Base-by-base conservation (phyloP, 2,113 vertebrate genomes). In the Puffinus mauretanicus region DNA sequence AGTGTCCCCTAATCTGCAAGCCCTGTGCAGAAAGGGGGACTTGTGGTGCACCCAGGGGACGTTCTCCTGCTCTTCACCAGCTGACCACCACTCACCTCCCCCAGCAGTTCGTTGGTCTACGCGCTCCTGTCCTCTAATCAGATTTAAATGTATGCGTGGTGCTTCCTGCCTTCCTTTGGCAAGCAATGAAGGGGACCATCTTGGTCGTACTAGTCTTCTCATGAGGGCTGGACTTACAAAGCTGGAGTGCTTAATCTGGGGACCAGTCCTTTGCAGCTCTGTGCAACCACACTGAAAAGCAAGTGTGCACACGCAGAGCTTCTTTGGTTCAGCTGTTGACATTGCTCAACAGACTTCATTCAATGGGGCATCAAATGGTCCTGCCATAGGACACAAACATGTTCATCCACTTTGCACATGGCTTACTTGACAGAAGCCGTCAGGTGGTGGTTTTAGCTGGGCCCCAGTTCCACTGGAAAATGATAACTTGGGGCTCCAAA, bases 341-440 rank as follows among this genome's bases (percentile, higher is more conserved):
- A 7, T 14, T 42, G 40, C 22, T n/a, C 40, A 54, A 34, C 55
- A 6, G 16, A 13, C 17, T 69, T 44, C 10, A 27, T 78, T 42
- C 55, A 29, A 5, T 1, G 29, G 14, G 6, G 25, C 1, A 0
- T 30, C 46, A 30, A 29, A 19, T 15, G 16, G 10, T 36, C 18
- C 30, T 47, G n/a, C 40, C 34, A 12, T 3, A 54, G 38, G 81
- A 24, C 17, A 29, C 27, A 34, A 60, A 60, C 6, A 0, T 27
- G 4, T 55, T 40, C 1, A 1, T n/a, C 15, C 32, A 16, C 60
- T 65, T 52, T 38, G 17, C 30, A 12, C 5, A 15, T n/a, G 20
- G 21, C 8, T 82, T 42, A 30, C 32, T 34, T 24, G 5, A 38
- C 60, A 66, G 61, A 76, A 44, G 20, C 10, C 2, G 0, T 17